These are phyloP conservation scores for Pomatorhinus ruficollis DNA, from an alignment of 2,113 vertebrate species.

Conservation along the genomic window DNA sequence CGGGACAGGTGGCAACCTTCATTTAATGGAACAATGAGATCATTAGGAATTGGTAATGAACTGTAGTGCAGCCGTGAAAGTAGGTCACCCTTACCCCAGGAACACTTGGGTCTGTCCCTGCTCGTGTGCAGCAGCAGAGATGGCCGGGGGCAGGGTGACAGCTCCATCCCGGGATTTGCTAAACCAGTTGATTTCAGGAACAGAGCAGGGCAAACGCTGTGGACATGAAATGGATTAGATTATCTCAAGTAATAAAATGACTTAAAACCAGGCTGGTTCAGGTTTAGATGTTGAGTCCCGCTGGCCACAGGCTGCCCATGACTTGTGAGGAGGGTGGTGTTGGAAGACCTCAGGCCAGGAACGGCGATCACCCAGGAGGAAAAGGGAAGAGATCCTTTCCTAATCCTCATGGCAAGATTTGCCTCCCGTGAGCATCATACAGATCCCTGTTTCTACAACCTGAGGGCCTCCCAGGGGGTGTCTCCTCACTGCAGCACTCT, in stretches of 20 bases:
- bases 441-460: not conserved
- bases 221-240: rapidly evolving
- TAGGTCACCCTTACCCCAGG: constrained; percentile 49
- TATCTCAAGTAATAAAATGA: not conserved
- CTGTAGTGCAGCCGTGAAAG: not conserved
- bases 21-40: constrained; percentile 61
- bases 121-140: not conserved
- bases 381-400: not conserved
- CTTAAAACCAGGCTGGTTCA: not conserved
- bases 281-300: not conserved
- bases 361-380: not conserved
- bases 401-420: not conserved
- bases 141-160: not conserved
- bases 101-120: not conserved
- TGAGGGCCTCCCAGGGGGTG: not conserved
- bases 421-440: not conserved
- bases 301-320: not conserved
- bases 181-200: not conserved
- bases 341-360: not conserved
- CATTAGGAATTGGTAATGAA: constrained; percentile 57
- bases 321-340: not conserved
- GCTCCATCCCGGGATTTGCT: not conserved
- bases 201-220: not conserved
- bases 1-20: constrained; percentile 53
- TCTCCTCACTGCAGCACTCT: not conserved